These are phyloP conservation scores for Hypselothyrea guttata DNA, from an alignment of 2,888 invertebrate genomes.

Conservation along the genomic window DNA sequence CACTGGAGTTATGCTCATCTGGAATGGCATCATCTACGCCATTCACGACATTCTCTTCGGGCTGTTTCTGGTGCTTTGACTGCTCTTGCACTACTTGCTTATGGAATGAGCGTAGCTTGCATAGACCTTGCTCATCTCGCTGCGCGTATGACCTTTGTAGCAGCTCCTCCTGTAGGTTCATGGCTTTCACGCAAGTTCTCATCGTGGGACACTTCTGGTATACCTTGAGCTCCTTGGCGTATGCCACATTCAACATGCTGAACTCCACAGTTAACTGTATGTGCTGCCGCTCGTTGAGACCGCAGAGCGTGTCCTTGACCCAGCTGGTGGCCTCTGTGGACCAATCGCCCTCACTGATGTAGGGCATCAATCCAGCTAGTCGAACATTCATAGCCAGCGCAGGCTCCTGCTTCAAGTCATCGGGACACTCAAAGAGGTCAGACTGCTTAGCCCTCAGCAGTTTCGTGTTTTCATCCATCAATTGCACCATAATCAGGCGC, in stretches of 20 bases:
- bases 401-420: slow-evolving; percentile 7
- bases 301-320: slow-evolving; percentile 11
- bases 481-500: slow-evolving; percentile 30
- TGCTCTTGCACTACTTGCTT: neutral
- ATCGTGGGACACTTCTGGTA: slow-evolving; percentile 40
- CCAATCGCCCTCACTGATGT: slow-evolving; percentile 14
- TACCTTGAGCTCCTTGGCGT: slow-evolving; percentile 37
- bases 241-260: slow-evolving; percentile 27
- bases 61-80: neutral
- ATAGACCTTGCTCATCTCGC: neutral
- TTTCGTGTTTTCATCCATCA: slow-evolving; percentile 46
- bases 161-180: slow-evolving; percentile 32
- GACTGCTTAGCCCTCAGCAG: slow-evolving; percentile 10
- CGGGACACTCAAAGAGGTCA: slow-evolving; percentile 38
- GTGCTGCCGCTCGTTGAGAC: slow-evolving; percentile 17
- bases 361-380: slow-evolving; percentile 26
- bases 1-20: too few species aligned
- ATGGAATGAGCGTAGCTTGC: slow-evolving; percentile 3
- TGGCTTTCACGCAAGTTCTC: slow-evolving; percentile 17
- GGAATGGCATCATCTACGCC: too few species aligned
- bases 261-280: slow-evolving; percentile 44
- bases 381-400: slow-evolving; percentile 47
- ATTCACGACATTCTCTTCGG: too few species aligned
- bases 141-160: too few species aligned
- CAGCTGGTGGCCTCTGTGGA: slow-evolving; percentile 12